These are phyloP conservation scores for Sebastes oblongus DNA, from an alignment of 2,797 vertebrate genomes.

Conservation along the genomic window DNA sequence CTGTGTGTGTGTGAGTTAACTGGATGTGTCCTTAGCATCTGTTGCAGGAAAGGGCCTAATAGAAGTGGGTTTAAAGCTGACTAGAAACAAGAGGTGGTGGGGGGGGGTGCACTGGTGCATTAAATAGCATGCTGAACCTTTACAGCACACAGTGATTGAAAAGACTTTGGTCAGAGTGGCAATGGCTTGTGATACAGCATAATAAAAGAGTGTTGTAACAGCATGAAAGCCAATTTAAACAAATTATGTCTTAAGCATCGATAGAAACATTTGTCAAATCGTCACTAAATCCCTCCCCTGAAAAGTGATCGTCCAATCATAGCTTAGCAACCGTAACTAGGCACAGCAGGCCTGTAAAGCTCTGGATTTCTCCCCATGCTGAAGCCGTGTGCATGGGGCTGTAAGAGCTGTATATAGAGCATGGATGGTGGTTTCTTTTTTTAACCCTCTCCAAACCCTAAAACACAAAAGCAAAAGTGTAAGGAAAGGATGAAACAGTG, in stretches of 20 bases:
- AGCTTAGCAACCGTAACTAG: not conserved
- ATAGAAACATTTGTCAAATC: not conserved
- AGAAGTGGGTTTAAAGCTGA: conserved; percentile 25
- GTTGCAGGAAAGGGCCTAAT: conserved; percentile 47
- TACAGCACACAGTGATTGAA: conserved; percentile 10
- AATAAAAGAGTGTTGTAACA: conserved; percentile 5
- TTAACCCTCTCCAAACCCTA: not conserved
- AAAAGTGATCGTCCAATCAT: not conserved
- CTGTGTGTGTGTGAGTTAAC: conserved; percentile 38
- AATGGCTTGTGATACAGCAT: not conserved
- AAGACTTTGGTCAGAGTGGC: not conserved
- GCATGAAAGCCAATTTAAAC: not conserved
- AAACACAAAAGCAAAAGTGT: not conserved
- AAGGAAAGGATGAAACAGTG: not conserved
- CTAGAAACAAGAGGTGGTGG: conserved; percentile 12
- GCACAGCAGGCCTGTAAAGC: not conserved
- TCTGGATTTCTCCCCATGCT: not conserved
- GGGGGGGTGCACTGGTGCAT: not conserved
- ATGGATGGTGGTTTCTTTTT: not conserved
- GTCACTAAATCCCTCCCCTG: not conserved
- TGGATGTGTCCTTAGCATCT: conserved; percentile 69
- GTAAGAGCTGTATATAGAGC: not conserved
- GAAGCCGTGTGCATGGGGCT: not conserved
- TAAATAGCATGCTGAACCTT: conserved; percentile 16
- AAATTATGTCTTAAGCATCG: not conserved